Conservation (phyloP, 2,888 invertebrate genomes). For the Lepidochrysops patricia region DNA sequence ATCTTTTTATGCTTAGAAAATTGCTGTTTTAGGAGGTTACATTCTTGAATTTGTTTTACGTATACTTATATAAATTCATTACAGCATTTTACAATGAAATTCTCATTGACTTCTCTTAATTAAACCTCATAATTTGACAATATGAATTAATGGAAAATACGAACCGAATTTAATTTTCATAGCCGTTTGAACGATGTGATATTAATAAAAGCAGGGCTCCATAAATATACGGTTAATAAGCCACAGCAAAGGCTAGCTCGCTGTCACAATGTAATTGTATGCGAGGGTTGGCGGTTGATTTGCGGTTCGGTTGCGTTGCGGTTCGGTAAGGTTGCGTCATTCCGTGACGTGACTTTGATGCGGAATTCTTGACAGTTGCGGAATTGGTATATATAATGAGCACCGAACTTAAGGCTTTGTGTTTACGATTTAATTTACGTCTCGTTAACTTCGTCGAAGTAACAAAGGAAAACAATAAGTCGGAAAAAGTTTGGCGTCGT, state of each 20-base stretch:
- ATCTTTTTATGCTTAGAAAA: not conserved
- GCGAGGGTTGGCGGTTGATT: slow-evolving; percentile 35
- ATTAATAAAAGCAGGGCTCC: slow-evolving; percentile 17
- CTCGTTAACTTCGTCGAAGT: not conserved
- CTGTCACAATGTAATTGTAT: slow-evolving; percentile 36
- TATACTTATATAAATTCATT: not conserved
- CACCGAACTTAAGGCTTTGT: slow-evolving; percentile 19
- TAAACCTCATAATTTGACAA: not conserved
- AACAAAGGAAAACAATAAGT: slow-evolving; percentile 6
- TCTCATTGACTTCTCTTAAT: not conserved
- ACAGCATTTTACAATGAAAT: not conserved
- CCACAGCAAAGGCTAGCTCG: slow-evolving; percentile 30
- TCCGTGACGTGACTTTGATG: slow-evolving; percentile 28
- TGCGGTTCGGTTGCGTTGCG: slow-evolving; percentile 37
- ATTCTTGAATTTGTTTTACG: not conserved
- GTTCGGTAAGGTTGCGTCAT: slow-evolving; percentile 30
- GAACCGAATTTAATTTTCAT: not conserved
- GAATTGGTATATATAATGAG: slow-evolving; percentile 22
- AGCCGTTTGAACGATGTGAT: not conserved
- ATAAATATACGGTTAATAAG: slow-evolving; percentile 14
- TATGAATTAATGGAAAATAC: not conserved
- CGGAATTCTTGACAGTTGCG: slow-evolving; percentile 22
- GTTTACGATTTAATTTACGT: slow-evolving; percentile 2
- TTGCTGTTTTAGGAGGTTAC: not conserved
- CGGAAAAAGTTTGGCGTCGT: slow-evolving; percentile 1